phyloP scores from a whole-genome alignment of 2,888 invertebrate species.

The Eueremaeus valkanovi region DNA sequence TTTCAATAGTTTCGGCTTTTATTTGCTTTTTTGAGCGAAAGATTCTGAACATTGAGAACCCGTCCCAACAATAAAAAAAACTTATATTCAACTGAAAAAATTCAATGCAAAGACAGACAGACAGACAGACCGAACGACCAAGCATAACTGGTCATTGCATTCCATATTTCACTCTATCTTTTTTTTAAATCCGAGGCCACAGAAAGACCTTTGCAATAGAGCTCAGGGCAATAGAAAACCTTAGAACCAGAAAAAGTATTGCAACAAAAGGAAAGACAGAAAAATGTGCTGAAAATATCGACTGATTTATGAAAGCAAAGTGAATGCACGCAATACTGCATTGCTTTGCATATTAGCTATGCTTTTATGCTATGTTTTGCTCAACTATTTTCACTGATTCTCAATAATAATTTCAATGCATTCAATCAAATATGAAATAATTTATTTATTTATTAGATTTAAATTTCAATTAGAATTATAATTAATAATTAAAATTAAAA shows the following conservation, averaged over 20 bases:
- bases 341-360: not conserved
- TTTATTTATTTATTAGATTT: too few relatives aligned
- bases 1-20: constrained; percentile 27
- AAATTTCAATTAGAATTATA: too few relatives aligned
- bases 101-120: not conserved
- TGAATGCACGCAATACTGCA: not conserved
- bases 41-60: constrained; percentile 16
- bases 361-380: not conserved
- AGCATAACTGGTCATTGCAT: constrained; percentile 32
- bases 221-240: not conserved
- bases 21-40: constrained; percentile 18
- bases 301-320: constrained; percentile 15
- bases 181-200: not conserved
- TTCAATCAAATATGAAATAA: too few relatives aligned
- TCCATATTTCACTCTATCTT: constrained; percentile 14
- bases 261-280: not conserved
- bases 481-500: too few relatives aligned
- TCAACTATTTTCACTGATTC: too few relatives aligned
- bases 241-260: not conserved
- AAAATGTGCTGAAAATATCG: constrained; percentile 8
- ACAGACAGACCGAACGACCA: not conserved
- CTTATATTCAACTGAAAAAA: not conserved
- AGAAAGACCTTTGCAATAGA: not conserved
- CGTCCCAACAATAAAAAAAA: not conserved
- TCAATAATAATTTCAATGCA: too few relatives aligned